Conservation (phyloP, 2,113 vertebrate species). For the Pithys albifrons region DNA sequence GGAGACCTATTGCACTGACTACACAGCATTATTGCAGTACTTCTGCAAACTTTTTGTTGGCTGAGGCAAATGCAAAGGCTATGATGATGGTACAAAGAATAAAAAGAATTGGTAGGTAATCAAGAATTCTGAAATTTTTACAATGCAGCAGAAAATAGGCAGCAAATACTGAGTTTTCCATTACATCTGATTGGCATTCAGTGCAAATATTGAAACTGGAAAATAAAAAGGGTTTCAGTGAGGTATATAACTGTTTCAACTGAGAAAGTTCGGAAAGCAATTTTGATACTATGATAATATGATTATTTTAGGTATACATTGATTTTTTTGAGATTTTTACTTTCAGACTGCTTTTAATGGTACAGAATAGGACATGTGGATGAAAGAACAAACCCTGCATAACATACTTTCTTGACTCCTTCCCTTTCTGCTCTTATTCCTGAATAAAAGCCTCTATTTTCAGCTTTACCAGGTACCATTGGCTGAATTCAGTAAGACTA, state of each 20-base stretch:
- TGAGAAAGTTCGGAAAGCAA: not conserved
- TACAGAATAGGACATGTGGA: not conserved
- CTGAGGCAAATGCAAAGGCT: not conserved
- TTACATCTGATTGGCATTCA: not conserved
- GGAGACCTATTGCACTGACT: not conserved
- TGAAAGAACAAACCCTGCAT: not conserved
- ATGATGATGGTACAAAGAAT: not conserved
- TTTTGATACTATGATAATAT: not conserved
- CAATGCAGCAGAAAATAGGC: not conserved
- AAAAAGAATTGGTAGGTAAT: not conserved
- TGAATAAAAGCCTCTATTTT: not conserved
- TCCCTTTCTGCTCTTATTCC: not conserved
- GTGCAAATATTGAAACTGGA: not conserved
- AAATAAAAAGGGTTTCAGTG: not conserved
- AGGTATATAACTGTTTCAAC: not conserved
- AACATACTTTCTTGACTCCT: not conserved
- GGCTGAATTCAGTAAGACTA: not conserved
- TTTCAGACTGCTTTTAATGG: not conserved
- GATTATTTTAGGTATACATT: not conserved
- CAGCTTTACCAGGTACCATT: not conserved
- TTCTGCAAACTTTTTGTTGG: not conserved
- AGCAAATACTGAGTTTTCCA: not conserved
- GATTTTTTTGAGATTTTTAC: not conserved
- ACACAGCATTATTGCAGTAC: not conserved
- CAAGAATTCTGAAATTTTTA: not conserved